phyloP scores from a whole-genome alignment of 2,113 vertebrate genomes.

The Psammodynastes pulverulentus region DNA sequence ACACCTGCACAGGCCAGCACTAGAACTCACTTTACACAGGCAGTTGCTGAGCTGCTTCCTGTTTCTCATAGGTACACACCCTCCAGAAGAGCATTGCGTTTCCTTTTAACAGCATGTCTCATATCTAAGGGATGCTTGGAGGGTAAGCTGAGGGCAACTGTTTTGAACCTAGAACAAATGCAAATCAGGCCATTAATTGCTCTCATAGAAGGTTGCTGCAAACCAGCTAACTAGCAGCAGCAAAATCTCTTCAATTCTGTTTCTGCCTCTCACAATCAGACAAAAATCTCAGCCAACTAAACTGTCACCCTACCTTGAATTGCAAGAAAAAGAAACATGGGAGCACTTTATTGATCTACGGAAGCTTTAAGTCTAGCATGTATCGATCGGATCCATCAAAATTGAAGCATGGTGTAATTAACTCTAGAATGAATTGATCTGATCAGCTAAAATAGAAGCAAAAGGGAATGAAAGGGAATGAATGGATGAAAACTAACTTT shows the following conservation, averaged over 20 bases:
- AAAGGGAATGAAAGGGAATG: neutral
- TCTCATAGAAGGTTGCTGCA: neutral
- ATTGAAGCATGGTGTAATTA: neutral
- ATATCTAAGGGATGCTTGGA: conserved; percentile 70
- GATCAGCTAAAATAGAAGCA: neutral
- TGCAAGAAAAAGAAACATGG: conserved; percentile 44
- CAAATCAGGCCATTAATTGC: conserved; percentile 18
- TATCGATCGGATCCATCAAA: neutral
- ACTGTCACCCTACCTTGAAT: conserved; percentile 26
- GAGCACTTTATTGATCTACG: conserved; percentile 31
- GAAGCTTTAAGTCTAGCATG: neutral
- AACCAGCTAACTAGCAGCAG: neutral
- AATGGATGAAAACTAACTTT: neutral
- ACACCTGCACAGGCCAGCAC: conserved; percentile 68
- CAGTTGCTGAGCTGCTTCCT: conserved; percentile 66
- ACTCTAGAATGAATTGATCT: neutral
- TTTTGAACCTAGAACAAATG: neutral
- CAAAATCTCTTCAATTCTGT: neutral
- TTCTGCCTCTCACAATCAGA: neutral
- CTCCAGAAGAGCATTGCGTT: conserved; percentile 69
- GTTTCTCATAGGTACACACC: conserved; percentile 76
- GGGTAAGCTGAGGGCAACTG: neutral
- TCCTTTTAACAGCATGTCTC: conserved; percentile 65
- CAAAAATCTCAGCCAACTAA: conserved; percentile 14
- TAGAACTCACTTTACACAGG: conserved; percentile 48